These are phyloP conservation scores for Psilanteris sp. DNA, from an alignment of 1,140 invertebrate genomes.

Conservation along the genomic window DNA sequence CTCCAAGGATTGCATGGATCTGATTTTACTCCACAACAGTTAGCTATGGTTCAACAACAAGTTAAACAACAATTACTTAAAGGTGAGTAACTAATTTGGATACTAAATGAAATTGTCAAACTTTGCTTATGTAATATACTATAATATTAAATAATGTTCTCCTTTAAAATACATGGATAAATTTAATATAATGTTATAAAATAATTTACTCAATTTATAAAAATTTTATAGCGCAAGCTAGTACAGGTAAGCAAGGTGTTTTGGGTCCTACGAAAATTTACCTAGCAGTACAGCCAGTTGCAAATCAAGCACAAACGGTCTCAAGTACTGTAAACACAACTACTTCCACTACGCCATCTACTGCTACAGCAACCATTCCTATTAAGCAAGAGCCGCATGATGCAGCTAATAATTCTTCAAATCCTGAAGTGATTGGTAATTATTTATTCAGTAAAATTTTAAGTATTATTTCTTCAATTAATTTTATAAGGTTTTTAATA, in stretches of 20 bases:
- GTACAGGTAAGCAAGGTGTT: constrained; percentile 89
- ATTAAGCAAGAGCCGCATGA: constrained; percentile 47
- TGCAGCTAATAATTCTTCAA: constrained; percentile 10
- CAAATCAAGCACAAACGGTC: constrained; percentile 49
- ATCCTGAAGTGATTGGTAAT: constrained; percentile 37
- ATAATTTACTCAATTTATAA: constrained; percentile 17
- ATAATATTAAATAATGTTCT: too few relatives aligned
- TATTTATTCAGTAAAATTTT: too few relatives aligned
- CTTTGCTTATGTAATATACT: too few relatives aligned
- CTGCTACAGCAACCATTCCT: constrained; percentile 31
- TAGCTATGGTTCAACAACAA: constrained; percentile 90
- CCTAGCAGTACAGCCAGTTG: constrained; percentile 87
- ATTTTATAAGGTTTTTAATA: too few relatives aligned
- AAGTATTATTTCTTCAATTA: too few relatives aligned
- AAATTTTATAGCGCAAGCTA: constrained; percentile 85
- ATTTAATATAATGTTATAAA: constrained; percentile 4
- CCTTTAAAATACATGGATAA: constrained; percentile 1
- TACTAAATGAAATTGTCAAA: too few relatives aligned
- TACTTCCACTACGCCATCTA: constrained; percentile 57
- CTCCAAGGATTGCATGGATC: constrained; percentile 90
- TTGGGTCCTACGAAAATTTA: constrained; percentile 91
- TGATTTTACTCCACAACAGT: constrained; percentile 88
- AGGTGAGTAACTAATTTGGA: too few relatives aligned
- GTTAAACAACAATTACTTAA: constrained; percentile 92
- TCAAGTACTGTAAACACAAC: constrained; percentile 16